Evolutionary conservation across 2,888 invertebrate genomes (phyloP).

Genomic region (Psococerastis gibbosa): DNA sequence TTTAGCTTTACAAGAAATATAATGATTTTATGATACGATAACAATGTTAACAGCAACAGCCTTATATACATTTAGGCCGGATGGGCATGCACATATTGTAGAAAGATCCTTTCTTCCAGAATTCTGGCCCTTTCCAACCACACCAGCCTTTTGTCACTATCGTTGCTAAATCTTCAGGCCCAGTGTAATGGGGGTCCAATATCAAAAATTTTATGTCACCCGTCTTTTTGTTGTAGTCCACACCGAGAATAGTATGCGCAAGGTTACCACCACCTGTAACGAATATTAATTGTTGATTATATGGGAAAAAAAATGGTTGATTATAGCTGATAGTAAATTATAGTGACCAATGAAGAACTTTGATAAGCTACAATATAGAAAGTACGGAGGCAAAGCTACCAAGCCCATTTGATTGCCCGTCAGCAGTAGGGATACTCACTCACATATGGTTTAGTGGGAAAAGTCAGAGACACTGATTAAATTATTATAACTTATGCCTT

Average conservation of each 20-base stretch:
- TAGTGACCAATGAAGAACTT: not conserved
- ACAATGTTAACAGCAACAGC: slow-evolving; percentile 1
- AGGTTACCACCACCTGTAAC: slow-evolving; percentile 77
- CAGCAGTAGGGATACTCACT: no score
- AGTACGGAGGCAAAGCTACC: slow-evolving; percentile 5
- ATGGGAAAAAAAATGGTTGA: not conserved
- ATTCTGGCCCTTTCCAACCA: slow-evolving; percentile 85
- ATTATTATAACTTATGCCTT: no score
- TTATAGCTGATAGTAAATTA: not conserved
- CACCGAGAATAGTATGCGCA: slow-evolving; percentile 94
- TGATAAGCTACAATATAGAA: slow-evolving; percentile 1
- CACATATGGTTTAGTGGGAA: no score
- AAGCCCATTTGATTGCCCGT: no score
- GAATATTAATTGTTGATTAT: slow-evolving; percentile 4
- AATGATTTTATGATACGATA: not conserved
- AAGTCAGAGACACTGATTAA: no score
- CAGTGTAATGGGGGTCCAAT: slow-evolving; percentile 95
- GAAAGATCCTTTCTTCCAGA: slow-evolving; percentile 90
- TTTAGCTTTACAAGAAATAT: no score
- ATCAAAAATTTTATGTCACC: slow-evolving; percentile 82
- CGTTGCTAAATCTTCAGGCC: slow-evolving; percentile 55
- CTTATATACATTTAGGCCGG: slow-evolving; percentile 31
- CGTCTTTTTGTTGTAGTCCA: slow-evolving; percentile 63
- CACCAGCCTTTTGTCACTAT: slow-evolving; percentile 84
- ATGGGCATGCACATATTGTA: slow-evolving; percentile 94